Conservation (phyloP, 2,797 vertebrate genomes). For the Pitangus sulphuratus region DNA sequence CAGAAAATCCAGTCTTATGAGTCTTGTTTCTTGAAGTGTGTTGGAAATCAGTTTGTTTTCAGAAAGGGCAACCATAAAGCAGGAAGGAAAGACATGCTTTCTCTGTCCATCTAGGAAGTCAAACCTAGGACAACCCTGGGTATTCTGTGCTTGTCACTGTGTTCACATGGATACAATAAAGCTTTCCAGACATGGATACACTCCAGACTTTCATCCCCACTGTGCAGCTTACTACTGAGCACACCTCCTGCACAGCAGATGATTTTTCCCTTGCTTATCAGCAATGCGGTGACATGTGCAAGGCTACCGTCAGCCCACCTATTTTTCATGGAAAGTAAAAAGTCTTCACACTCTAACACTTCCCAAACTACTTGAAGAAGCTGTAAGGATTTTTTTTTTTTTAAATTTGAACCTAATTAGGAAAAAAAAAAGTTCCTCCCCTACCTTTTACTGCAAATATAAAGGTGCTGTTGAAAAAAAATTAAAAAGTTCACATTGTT, state of each 20-base stretch:
- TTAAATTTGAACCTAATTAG: background rate
- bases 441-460: background rate
- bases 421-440: background rate
- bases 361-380: background rate
- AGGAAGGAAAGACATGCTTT: background rate
- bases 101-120: background rate
- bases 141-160: background rate
- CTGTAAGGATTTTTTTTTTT: background rate
- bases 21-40: background rate
- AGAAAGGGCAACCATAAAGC: background rate
- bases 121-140: background rate
- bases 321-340: background rate
- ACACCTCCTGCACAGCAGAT: background rate
- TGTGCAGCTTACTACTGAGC: background rate
- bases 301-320: background rate
- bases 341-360: background rate
- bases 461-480: background rate
- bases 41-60: background rate
- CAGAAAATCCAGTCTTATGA: background rate
- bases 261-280: background rate
- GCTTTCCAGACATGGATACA: background rate
- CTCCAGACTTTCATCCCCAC: background rate
- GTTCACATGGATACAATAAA: background rate
- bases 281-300: accelerated
- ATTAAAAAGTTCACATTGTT: background rate